phyloP scores from a whole-genome alignment of 2,888 invertebrate species.

The Anagyrus pseudococci region DNA sequence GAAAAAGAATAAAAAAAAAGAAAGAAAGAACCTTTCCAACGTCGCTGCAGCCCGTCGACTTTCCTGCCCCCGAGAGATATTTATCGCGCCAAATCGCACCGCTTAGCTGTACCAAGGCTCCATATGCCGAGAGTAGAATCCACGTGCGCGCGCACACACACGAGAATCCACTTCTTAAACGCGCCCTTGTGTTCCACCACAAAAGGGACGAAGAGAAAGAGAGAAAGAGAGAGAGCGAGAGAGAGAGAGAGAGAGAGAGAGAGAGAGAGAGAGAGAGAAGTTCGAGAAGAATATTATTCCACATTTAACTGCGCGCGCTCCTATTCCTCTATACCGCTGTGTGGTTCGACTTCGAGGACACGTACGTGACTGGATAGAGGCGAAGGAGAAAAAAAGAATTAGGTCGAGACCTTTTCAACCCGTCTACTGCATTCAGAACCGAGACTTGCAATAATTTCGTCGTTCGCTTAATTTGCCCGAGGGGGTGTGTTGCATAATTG shows the following conservation, averaged over 20 bases:
- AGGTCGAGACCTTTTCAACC: background rate
- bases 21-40: background rate
- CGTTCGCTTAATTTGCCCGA: too few relatives aligned
- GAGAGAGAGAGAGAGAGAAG: too few relatives aligned
- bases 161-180: background rate
- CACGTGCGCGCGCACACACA: background rate
- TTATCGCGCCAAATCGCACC: constrained; percentile 4
- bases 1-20: background rate
- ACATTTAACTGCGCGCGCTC: constrained; percentile 4
- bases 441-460: too few relatives aligned
- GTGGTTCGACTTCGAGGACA: too few relatives aligned
- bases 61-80: constrained; percentile 4
- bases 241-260: too few relatives aligned
- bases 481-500: too few relatives aligned
- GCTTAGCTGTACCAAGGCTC: too few relatives aligned
- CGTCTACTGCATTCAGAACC: background rate
- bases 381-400: constrained; percentile 3
- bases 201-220: too few relatives aligned
- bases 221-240: too few relatives aligned
- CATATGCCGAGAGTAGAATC: too few relatives aligned
- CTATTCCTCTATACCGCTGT: background rate
- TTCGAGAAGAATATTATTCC: constrained; percentile 7
- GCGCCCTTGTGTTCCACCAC: too few relatives aligned
- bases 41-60: constrained; percentile 9
- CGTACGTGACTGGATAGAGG: too few relatives aligned